phyloP scores from a whole-genome alignment of 2,888 invertebrate genomes.

The Ormyrus pomaceus region DNA sequence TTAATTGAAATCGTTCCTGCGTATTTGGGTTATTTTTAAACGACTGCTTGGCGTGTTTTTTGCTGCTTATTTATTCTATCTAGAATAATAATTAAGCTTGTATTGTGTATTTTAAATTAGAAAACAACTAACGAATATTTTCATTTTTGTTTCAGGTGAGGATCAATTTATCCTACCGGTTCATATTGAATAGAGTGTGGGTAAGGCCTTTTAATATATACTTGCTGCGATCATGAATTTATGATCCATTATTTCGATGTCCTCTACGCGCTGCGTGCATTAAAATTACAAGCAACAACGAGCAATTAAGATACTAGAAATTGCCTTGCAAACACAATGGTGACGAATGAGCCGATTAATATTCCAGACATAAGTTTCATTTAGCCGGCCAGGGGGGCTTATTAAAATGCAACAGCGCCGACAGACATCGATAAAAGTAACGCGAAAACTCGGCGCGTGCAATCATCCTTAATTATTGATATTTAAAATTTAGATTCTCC shows the following conservation, averaged over 20 bases:
- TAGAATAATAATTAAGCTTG: no score
- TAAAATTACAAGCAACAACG: no score
- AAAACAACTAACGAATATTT: conserved; percentile 3
- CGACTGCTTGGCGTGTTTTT: no score
- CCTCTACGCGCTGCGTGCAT: neutral
- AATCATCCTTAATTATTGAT: conserved; percentile 44
- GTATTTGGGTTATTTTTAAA: no score
- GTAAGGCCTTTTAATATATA: conserved; percentile 16
- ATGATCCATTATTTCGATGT: neutral
- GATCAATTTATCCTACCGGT: neutral
- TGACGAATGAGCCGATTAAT: conserved; percentile 8
- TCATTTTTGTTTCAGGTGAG: conserved; percentile 45
- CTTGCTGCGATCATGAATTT: no score
- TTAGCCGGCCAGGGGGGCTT: neutral
- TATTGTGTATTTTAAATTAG: no score
- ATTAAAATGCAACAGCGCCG: conserved; percentile 19
- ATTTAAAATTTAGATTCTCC: conserved; percentile 38
- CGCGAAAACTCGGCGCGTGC: conserved; percentile 1
- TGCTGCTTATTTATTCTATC: no score
- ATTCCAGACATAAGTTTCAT: conserved; percentile 1
- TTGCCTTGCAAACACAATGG: no score
- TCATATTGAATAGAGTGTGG: neutral
- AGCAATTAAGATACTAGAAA: no score
- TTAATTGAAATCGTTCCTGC: conserved; percentile 13
- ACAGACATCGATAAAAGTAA: conserved; percentile 10